Evolutionary conservation across 2,888 invertebrate species (phyloP).

Genomic region (Alloscopus bannaensis): DNA sequence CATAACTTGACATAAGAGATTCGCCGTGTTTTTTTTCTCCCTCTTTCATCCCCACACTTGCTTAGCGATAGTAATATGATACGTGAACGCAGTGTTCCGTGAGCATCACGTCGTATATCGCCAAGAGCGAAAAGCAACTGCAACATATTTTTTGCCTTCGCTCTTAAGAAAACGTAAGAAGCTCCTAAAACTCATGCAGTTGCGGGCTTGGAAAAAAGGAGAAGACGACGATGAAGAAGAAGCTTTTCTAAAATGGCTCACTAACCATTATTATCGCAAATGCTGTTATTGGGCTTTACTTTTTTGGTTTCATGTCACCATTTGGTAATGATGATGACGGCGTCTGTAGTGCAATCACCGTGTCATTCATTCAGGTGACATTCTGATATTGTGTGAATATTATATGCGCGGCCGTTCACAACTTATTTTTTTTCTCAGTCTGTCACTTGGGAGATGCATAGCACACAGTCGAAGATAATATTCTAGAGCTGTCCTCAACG

Average conservation of each 20-base stretch:
- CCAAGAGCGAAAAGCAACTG: conserved; percentile 15
- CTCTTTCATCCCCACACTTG: not conserved
- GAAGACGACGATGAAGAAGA: too few species aligned
- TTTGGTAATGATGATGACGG: conserved; percentile 18
- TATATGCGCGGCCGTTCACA: too few species aligned
- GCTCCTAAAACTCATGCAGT: not conserved
- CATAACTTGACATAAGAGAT: not conserved
- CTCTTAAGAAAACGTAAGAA: not conserved
- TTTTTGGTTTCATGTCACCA: conserved; percentile 41
- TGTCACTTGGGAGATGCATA: too few species aligned
- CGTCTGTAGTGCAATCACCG: conserved; percentile 32
- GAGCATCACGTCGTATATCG: not conserved
- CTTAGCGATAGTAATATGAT: conserved; percentile 22
- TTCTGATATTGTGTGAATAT: conserved; percentile 44
- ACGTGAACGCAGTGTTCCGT: not conserved
- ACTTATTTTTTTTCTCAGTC: too few species aligned
- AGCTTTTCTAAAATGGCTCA: too few species aligned
- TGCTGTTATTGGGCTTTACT: conserved; percentile 62
- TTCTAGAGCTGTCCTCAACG: too few species aligned
- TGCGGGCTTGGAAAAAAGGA: not conserved
- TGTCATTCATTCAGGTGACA: conserved; percentile 56
- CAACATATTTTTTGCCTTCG: too few species aligned
- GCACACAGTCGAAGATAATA: too few species aligned
- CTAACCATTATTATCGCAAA: conserved; percentile 17
- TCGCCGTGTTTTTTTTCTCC: not conserved